phyloP scores from a whole-genome alignment of 2,888 invertebrate genomes.

The Chloroclysta siterata region DNA sequence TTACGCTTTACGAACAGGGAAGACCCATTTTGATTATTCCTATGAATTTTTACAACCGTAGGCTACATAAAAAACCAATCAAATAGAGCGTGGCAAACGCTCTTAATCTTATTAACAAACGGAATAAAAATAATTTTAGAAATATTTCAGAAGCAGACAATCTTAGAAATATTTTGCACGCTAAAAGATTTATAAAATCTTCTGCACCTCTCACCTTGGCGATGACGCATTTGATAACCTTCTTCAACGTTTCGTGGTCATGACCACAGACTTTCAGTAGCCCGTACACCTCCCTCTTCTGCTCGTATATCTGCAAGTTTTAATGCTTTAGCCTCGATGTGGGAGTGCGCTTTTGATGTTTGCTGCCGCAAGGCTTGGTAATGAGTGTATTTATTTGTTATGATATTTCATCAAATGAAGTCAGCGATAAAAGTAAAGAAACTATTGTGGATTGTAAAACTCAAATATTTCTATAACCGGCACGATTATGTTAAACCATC shows the following conservation, averaged over 20 bases:
- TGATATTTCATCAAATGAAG: no score
- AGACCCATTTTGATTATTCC: no score
- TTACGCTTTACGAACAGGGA: neutral
- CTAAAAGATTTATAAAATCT: conserved; percentile 1
- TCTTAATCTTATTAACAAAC: no score
- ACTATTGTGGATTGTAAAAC: no score
- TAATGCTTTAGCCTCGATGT: conserved; percentile 32
- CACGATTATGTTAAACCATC: no score
- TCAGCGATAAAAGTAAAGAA: no score
- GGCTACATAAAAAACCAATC: no score
- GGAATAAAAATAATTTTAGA: no score
- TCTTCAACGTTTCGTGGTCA: conserved; percentile 75
- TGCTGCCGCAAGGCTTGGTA: conserved; percentile 18
- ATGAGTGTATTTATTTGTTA: conserved; percentile 13
- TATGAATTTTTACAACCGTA: no score
- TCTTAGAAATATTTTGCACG: neutral
- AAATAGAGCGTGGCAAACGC: no score
- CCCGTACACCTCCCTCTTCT: conserved; percentile 67
- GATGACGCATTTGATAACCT: conserved; percentile 81
- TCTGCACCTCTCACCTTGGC: conserved; percentile 63
- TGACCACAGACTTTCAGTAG: conserved; percentile 76
- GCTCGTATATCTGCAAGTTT: conserved; percentile 67
- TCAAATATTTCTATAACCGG: no score
- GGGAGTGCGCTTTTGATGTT: conserved; percentile 31
- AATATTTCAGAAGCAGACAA: no score